Evolutionary conservation across 2,113 vertebrate species (phyloP).

Genomic region (Cyprichromis sp.): DNA sequence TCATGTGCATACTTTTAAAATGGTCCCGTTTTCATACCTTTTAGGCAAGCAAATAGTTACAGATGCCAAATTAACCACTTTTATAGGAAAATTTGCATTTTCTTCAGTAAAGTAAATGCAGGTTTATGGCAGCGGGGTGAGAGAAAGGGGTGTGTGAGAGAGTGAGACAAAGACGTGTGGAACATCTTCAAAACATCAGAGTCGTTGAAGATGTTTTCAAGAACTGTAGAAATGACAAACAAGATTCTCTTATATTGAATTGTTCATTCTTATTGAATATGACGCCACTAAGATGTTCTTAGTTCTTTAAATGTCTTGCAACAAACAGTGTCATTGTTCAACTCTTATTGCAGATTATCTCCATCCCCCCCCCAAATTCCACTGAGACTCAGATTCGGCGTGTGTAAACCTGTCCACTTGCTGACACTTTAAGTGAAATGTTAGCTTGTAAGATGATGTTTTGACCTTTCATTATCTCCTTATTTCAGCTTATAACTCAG

Average conservation of each 20-base stretch:
- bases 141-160: background rate
- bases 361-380: background rate
- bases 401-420: background rate
- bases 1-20: background rate
- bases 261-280: rapidly evolving
- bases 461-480: background rate
- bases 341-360: background rate
- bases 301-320: background rate
- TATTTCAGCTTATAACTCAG: background rate
- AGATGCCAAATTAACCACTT: background rate
- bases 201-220: background rate
- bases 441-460: background rate
- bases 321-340: rapidly evolving
- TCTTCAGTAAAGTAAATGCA: background rate
- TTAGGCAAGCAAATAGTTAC: background rate
- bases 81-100: background rate
- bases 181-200: background rate
- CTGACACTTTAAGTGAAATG: background rate
- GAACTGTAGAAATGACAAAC: background rate
- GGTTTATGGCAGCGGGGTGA: background rate
- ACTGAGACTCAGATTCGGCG: rapidly evolving
- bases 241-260: background rate
- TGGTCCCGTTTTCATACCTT: background rate
- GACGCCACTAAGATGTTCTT: background rate
- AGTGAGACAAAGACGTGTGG: background rate